phyloP scores from a whole-genome alignment of 2,888 invertebrate species.

The Holacanthella duospinosa region DNA sequence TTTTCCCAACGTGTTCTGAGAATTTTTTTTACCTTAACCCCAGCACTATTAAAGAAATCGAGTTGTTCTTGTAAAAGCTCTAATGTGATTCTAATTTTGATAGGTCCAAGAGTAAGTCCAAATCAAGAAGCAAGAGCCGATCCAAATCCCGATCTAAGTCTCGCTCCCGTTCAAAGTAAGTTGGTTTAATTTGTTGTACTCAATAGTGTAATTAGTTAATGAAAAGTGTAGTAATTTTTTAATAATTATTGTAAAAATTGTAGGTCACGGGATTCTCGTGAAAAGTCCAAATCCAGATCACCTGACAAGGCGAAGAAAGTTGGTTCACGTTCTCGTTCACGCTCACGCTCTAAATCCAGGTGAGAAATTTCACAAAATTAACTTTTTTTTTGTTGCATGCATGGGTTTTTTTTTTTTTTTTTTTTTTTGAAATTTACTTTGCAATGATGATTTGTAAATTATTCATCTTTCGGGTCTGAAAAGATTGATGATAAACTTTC shows the following conservation, averaged over 20 bases:
- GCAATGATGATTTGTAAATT: constrained; percentile 4
- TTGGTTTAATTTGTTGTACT: constrained; percentile 31
- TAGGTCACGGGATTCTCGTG: constrained; percentile 54
- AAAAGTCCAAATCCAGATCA: constrained; percentile 51
- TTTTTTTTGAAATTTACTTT: neutral
- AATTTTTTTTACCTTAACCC: neutral
- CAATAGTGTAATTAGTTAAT: neutral
- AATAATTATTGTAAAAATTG: constrained; percentile 39
- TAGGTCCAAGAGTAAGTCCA: constrained; percentile 52
- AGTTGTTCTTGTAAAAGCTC: neutral
- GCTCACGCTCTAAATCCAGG: constrained; percentile 41
- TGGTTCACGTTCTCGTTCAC: constrained; percentile 48
- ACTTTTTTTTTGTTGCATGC: too few species aligned
- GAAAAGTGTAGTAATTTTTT: neutral
- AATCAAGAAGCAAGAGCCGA: constrained; percentile 45
- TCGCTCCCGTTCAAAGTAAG: constrained; percentile 58
- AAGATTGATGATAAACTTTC: neutral
- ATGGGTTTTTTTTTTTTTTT: constrained; percentile 10
- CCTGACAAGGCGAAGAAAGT: constrained; percentile 32
- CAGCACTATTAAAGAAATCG: too few species aligned
- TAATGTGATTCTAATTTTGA: constrained; percentile 43
- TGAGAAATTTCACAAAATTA: constrained; percentile 16
- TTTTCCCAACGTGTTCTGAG: constrained; percentile 10
- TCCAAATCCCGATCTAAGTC: constrained; percentile 56
- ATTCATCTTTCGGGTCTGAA: constrained; percentile 18